These are phyloP conservation scores for Echinops telfairi DNA, from an alignment of 2,113 vertebrate species.

Conservation along the genomic window DNA sequence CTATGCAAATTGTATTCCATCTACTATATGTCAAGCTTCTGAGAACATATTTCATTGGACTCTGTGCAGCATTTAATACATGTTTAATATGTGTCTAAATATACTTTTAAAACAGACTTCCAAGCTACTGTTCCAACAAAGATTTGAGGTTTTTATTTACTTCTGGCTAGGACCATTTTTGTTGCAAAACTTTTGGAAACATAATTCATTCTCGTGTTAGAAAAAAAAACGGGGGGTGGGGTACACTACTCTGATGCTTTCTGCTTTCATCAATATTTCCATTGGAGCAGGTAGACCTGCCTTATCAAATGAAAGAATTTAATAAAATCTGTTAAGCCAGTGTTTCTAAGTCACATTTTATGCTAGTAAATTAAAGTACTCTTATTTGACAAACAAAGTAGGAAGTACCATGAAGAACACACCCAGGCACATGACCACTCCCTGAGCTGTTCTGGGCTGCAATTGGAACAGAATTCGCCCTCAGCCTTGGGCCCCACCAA, in stretches of 20 bases:
- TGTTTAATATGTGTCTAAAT: not conserved
- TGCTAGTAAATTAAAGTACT: not conserved
- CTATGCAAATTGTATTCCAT: not conserved
- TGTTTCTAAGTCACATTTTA: not conserved
- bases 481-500: not conserved
- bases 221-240: not conserved
- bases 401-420: not conserved
- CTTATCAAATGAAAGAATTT: not conserved
- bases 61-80: not conserved
- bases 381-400: conserved; percentile 39
- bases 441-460: not conserved
- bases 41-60: not conserved
- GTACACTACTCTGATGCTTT: not conserved
- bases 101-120: not conserved
- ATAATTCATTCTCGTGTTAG: not conserved
- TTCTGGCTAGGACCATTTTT: not conserved
- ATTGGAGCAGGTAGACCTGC: not conserved
- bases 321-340: not conserved
- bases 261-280: not conserved
- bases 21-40: not conserved
- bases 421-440: not conserved
- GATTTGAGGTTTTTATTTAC: not conserved
- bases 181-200: not conserved
- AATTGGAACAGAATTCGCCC: not conserved
- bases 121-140: not conserved